These are phyloP conservation scores for Frankliniella intonsa DNA, from an alignment of 2,888 invertebrate species.

Conservation along the genomic window DNA sequence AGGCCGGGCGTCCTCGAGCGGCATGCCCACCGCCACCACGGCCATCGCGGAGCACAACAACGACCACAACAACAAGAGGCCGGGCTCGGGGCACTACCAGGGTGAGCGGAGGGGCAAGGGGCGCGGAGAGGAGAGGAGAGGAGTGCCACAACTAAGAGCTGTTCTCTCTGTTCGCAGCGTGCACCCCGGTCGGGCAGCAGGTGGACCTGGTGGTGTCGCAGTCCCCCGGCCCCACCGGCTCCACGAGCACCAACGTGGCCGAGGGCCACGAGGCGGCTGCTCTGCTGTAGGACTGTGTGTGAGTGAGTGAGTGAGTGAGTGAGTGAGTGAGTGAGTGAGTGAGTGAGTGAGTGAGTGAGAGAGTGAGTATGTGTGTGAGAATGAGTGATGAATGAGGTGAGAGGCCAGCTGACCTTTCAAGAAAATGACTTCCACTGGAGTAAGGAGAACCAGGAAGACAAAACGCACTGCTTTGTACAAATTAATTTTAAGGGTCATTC, in stretches of 20 bases:
- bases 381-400: background rate
- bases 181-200: background rate
- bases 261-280: background rate
- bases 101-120: background rate
- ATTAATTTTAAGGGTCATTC: constrained; percentile 14
- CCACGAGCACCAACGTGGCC: constrained; percentile 2
- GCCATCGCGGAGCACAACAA: constrained; percentile 18
- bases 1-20: background rate
- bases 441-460: background rate
- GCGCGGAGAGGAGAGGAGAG: too few relatives aligned
- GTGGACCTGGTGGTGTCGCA: background rate
- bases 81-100: constrained; percentile 4
- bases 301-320: background rate
- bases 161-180: background rate
- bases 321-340: background rate
- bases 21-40: constrained; percentile 21
- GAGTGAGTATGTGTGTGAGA: background rate
- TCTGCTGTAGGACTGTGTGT: background rate
- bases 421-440: too few relatives aligned
- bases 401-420: too few relatives aligned
- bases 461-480: constrained; percentile 24
- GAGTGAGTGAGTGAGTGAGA: background rate
- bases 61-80: constrained; percentile 10
- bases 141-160: too few relatives aligned
- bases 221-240: background rate